These are phyloP conservation scores for Eupithecia inturbata DNA, from an alignment of 2,888 invertebrate species.

Conservation along the genomic window DNA sequence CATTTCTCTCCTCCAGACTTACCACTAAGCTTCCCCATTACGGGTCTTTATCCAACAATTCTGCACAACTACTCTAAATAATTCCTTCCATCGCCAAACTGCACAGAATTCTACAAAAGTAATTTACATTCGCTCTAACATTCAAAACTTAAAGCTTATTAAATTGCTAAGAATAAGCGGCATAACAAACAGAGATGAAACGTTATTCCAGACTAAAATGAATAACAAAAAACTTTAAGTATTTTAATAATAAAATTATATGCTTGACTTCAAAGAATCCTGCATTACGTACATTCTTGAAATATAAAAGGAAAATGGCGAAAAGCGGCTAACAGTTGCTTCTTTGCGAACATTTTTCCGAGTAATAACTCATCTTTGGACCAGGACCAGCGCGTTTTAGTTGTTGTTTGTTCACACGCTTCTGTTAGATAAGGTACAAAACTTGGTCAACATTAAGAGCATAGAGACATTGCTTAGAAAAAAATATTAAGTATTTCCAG, in stretches of 20 bases:
- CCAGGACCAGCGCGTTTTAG: constrained; percentile 47
- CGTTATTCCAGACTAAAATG: constrained; percentile 24
- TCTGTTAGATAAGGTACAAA: constrained; percentile 58
- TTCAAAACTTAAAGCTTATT: constrained; percentile 26
- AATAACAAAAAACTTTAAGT: constrained; percentile 32
- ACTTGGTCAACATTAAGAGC: constrained; percentile 24
- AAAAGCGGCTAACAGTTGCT: constrained; percentile 41
- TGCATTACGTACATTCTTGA: constrained; percentile 30
- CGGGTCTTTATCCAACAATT: not conserved
- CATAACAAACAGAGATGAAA: constrained; percentile 30
- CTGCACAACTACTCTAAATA: not conserved
- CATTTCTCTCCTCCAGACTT: not conserved
- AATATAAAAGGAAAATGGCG: constrained; percentile 28
- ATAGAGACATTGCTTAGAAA: not conserved
- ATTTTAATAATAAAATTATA: constrained; percentile 38
- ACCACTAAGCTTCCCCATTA: constrained; percentile 1
- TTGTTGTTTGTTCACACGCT: constrained; percentile 49
- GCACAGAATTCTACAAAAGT: constrained; percentile 11
- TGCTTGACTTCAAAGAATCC: constrained; percentile 24
- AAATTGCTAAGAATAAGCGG: constrained; percentile 21
- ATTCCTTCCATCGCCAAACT: not conserved
- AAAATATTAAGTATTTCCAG: not conserved
- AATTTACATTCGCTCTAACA: constrained; percentile 17
- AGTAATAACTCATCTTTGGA: constrained; percentile 51
- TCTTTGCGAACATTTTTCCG: constrained; percentile 36